Evolutionary conservation across 2,113 vertebrate species (phyloP).

Genomic region (Oncorhynchus gorbuscha): DNA sequence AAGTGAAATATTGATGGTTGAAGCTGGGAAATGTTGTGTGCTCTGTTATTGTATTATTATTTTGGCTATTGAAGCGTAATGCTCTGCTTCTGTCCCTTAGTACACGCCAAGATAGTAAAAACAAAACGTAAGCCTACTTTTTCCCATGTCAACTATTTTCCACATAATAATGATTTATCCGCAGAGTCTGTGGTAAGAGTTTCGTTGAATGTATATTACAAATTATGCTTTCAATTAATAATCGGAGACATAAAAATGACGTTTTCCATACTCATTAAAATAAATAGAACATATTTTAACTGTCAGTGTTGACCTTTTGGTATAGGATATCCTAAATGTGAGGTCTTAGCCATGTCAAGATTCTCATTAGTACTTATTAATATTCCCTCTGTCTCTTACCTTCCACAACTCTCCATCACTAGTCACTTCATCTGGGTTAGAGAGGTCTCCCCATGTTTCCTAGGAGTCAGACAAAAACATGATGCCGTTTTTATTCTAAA

Average conservation of each 20-base stretch:
- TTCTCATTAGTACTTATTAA: not conserved
- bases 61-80: not conserved
- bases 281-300: too few relatives aligned
- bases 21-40: not conserved
- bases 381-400: slow-evolving; percentile 58
- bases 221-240: not conserved
- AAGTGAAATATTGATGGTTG: not conserved
- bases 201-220: not conserved
- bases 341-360: not conserved
- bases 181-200: not conserved
- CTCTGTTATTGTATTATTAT: not conserved
- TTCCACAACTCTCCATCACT: slow-evolving; percentile 81
- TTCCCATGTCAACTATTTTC: not conserved
- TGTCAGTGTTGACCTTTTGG: too few relatives aligned
- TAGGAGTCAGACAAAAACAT: slow-evolving; percentile 43
- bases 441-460: slow-evolving; percentile 85
- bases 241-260: not conserved
- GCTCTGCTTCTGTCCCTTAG: not conserved
- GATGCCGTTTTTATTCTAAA: not conserved
- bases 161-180: not conserved
- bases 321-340: too few relatives aligned
- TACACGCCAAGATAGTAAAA: not conserved
- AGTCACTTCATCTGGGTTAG: slow-evolving; percentile 73
- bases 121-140: not conserved
- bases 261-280: not conserved